Percentiles rank a stretch among this genome's conserved stretches.
phyloP scores from a whole-genome alignment of 1,140 invertebrate genomes.

The Meteorus sp. region DNA sequence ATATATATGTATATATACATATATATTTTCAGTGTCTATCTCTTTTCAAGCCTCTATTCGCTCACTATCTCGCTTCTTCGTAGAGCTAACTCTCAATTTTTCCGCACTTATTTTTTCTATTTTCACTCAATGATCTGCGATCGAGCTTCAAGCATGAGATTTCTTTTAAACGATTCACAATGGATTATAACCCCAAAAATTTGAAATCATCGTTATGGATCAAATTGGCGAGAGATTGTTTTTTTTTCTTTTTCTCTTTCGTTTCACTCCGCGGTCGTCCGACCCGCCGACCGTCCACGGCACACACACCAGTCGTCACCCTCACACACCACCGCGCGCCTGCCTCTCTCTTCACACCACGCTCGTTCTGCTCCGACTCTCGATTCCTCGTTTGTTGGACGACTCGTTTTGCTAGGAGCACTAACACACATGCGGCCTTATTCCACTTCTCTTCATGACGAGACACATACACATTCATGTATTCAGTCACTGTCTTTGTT shows the following conservation, averaged over 20 bases:
- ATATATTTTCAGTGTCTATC: background rate
- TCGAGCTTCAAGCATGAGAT: too few relatives aligned
- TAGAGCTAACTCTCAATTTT: too few relatives aligned
- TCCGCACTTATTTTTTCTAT: background rate
- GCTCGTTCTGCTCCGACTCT: slow-evolving; percentile 15
- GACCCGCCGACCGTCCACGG: slow-evolving; percentile 26
- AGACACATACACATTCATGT: too few relatives aligned
- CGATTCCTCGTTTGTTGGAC: slow-evolving; percentile 14
- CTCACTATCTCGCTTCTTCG: too few relatives aligned
- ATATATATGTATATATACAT: background rate
- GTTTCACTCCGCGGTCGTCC: slow-evolving; percentile 20
- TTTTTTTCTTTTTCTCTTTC: background rate
- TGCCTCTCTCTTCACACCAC: background rate
- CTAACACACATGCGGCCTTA: too few relatives aligned
- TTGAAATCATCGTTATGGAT: too few relatives aligned
- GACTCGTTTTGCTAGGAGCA: slow-evolving; percentile 2
- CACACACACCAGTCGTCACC: slow-evolving; percentile 12
- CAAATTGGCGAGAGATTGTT: too few relatives aligned
- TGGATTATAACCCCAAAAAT: too few relatives aligned
- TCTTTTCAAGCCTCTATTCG: too few relatives aligned
- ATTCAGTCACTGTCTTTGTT: too few relatives aligned
- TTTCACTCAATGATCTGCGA: too few relatives aligned
- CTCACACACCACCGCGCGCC: background rate
- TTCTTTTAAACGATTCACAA: background rate
- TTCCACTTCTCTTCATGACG: too few relatives aligned